Percentiles rank a stretch among this genome's conserved stretches.
These are phyloP conservation scores for Hipparchia sbordonii DNA, from an alignment of 2,888 invertebrate species.

Conservation along the genomic window DNA sequence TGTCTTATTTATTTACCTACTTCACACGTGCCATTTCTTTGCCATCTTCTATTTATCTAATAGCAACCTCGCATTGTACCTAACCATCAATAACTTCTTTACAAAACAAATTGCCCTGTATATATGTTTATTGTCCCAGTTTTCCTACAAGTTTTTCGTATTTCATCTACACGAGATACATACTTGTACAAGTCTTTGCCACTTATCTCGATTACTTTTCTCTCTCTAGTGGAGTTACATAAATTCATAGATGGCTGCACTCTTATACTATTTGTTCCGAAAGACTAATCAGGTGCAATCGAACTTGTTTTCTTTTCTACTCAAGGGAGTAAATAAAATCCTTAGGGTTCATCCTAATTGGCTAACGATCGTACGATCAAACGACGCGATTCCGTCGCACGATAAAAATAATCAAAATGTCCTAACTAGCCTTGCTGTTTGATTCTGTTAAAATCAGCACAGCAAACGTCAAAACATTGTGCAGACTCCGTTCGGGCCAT, in stretches of 20 bases:
- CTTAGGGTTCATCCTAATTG: too few relatives aligned
- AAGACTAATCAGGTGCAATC: background rate
- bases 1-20: too few relatives aligned
- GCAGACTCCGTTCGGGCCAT: too few relatives aligned
- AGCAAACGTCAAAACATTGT: too few relatives aligned
- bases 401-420: too few relatives aligned
- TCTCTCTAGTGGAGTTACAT: background rate
- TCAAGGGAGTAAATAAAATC: too few relatives aligned
- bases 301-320: background rate
- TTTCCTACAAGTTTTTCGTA: conserved; percentile 1
- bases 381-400: too few relatives aligned
- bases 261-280: background rate
- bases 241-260: conserved; percentile 11
- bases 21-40: too few relatives aligned
- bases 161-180: background rate
- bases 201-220: conserved; percentile 16
- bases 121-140: conserved; percentile 1
- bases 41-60: too few relatives aligned
- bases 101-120: background rate
- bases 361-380: too few relatives aligned
- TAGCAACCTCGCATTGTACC: background rate
- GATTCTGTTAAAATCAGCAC: too few relatives aligned
- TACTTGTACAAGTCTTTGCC: background rate
- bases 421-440: too few relatives aligned
- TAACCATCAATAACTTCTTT: background rate